A percentile compares a stretch with the other conserved stretches of the same genome.
Conservation (phyloP, 1,140 invertebrate genomes). For the Vanessa tameamea region DNA sequence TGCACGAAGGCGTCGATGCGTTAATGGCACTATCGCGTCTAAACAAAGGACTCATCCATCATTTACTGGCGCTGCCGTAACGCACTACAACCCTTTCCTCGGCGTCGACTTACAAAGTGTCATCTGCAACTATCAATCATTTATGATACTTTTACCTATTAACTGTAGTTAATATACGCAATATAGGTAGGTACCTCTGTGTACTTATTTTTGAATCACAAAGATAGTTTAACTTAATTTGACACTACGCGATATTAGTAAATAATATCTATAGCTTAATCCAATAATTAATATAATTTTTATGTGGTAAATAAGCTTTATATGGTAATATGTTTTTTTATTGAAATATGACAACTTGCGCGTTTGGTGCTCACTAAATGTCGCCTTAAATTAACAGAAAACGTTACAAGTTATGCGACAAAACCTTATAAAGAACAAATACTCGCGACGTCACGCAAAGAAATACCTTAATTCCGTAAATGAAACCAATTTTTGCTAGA, state of each 20-base stretch:
- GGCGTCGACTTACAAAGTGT: constrained; percentile 15
- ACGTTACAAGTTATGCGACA: too few species aligned
- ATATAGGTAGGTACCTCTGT: background rate
- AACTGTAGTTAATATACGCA: background rate
- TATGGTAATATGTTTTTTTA: too few species aligned
- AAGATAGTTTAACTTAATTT: too few species aligned
- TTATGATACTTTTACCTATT: constrained; percentile 23
- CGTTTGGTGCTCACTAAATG: too few species aligned
- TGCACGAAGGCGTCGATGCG: constrained; percentile 5
- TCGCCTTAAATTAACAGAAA: too few species aligned
- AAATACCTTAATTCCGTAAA: constrained; percentile 19
- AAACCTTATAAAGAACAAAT: background rate
- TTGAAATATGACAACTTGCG: too few species aligned
- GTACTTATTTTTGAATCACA: background rate
- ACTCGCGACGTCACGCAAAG: background rate
- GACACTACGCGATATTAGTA: too few species aligned
- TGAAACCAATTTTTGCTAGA: constrained; percentile 24
- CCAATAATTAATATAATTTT: too few species aligned
- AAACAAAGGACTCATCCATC: constrained; percentile 60
- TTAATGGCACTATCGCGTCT: constrained; percentile 54
- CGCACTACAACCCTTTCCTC: constrained; percentile 59
- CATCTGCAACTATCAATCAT: constrained; percentile 44
- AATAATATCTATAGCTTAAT: too few species aligned
- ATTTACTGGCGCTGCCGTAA: constrained; percentile 53
- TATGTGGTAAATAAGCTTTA: too few species aligned